phyloP scores from a whole-genome alignment of 2,797 vertebrate genomes.

The Nasua narica region DNA sequence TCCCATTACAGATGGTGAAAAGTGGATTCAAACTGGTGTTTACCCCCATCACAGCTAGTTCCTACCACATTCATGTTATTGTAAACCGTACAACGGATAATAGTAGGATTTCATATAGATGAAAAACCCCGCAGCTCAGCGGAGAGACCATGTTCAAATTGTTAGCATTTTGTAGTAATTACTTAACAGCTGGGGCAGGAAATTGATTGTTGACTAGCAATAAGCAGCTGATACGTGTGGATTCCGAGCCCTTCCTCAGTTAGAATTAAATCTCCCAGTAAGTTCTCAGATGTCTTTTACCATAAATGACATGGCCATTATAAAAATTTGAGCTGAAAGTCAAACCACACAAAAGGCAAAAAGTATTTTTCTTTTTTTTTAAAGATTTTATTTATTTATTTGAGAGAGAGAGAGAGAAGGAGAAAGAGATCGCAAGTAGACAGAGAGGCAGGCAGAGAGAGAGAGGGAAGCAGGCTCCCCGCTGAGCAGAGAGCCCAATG shows the following conservation, averaged over 20 bases:
- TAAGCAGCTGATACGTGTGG: conserved; percentile 75
- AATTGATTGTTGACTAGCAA: conserved; percentile 72
- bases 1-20: conserved; percentile 79
- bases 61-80: conserved; percentile 77
- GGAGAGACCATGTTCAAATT: conserved; percentile 71
- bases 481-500: too few relatives aligned
- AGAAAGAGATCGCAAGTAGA: too few relatives aligned
- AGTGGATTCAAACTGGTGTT: conserved; percentile 79
- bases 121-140: conserved; percentile 75
- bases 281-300: conserved; percentile 57
- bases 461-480: too few relatives aligned
- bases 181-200: conserved; percentile 79
- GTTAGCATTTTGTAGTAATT: conserved; percentile 76
- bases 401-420: too few relatives aligned
- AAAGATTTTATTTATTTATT: too few relatives aligned
- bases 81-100: conserved; percentile 76
- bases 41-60: conserved; percentile 78
- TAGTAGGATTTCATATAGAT: conserved; percentile 79
- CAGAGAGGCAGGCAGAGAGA: too few relatives aligned
- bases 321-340: neutral
- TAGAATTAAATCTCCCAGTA: conserved; percentile 67
- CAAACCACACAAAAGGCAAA: neutral
- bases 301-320: conserved; percentile 11
- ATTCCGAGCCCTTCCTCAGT: conserved; percentile 63
- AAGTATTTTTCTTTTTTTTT: too few relatives aligned